These are phyloP conservation scores for Cataglyphis cursor DNA, from an alignment of 2,888 invertebrate species.

Conservation along the genomic window DNA sequence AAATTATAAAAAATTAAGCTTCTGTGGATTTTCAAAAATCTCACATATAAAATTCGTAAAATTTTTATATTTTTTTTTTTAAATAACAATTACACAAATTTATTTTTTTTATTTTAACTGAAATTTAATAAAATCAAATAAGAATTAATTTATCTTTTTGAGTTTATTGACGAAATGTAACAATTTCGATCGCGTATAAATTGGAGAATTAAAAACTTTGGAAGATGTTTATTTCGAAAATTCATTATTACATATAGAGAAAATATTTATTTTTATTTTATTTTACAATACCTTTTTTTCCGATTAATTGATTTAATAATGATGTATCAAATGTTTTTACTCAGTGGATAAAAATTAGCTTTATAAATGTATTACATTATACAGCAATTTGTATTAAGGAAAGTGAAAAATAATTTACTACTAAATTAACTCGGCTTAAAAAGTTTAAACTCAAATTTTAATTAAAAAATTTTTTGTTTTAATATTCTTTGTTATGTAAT, in stretches of 20 bases:
- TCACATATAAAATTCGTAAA: background rate
- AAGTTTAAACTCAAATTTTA: background rate
- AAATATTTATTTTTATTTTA: constrained; percentile 12
- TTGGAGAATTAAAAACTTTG: background rate
- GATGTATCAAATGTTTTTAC: background rate
- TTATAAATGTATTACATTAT: background rate
- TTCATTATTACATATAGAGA: background rate
- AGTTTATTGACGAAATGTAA: background rate
- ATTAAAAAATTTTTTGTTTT: background rate
- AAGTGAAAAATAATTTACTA: constrained; percentile 6
- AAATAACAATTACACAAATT: background rate
- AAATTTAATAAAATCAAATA: background rate
- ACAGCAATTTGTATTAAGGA: background rate
- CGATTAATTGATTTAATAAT: background rate
- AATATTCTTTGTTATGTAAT: background rate
- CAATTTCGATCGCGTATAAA: background rate
- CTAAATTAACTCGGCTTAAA: background rate
- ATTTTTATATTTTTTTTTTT: background rate
- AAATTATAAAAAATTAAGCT: constrained; percentile 3
- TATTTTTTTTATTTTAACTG: background rate
- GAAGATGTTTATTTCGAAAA: background rate
- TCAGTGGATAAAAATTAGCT: background rate
- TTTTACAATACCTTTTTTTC: background rate
- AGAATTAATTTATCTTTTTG: background rate
- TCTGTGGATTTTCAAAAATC: background rate